Conservation (phyloP, 2,888 invertebrate species). For the Lasius platythorax region DNA sequence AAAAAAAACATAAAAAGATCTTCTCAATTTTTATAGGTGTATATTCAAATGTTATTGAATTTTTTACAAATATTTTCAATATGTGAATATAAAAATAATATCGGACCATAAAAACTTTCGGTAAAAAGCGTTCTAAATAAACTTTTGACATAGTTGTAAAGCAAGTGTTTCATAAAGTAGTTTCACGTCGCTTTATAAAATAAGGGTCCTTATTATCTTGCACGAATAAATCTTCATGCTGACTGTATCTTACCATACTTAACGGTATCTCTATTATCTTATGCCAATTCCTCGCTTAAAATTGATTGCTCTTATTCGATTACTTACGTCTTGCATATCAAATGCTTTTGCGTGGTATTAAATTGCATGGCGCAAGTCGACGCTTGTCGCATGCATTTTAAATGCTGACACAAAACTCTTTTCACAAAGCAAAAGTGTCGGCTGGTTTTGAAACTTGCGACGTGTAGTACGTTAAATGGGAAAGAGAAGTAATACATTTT, state of each 20-base stretch:
- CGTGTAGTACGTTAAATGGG: constrained; percentile 15
- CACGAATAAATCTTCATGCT: background rate
- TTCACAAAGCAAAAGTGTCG: constrained; percentile 8
- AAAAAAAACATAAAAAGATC: background rate
- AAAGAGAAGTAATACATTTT: constrained; percentile 19
- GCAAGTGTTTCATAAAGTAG: constrained; percentile 1
- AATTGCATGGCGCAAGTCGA: constrained; percentile 57
- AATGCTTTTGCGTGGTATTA: constrained; percentile 53
- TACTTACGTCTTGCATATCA: constrained; percentile 34
- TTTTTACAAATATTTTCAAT: background rate
- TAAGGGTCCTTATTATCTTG: background rate
- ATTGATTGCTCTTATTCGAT: constrained; percentile 65
- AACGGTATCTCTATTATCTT: background rate
- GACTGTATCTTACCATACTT: background rate
- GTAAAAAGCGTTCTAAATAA: background rate
- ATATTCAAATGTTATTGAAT: background rate
- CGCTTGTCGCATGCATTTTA: constrained; percentile 58
- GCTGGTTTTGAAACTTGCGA: constrained; percentile 2
- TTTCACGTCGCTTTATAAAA: background rate
- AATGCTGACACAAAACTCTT: constrained; percentile 39
- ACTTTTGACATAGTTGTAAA: background rate
- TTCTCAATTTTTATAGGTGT: background rate
- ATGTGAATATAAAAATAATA: background rate
- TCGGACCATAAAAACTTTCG: background rate
- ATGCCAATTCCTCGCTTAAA: constrained; percentile 49